phyloP scores from a whole-genome alignment of 2,113 vertebrate genomes.

The Tautogolabrus adspersus region DNA sequence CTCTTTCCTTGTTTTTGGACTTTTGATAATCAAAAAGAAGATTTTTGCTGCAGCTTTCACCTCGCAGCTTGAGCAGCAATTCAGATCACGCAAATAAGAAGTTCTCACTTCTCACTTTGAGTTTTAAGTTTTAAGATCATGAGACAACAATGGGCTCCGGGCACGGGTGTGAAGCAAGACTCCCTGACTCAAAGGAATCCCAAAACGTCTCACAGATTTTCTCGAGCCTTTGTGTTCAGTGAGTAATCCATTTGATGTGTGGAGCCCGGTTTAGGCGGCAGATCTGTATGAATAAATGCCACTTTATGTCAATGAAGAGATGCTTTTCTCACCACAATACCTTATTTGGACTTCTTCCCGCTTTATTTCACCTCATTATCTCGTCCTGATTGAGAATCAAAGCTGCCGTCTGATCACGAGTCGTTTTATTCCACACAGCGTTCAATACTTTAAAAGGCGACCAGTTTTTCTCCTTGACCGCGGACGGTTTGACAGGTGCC shows the following conservation, averaged over 20 bases:
- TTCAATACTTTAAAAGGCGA: background rate
- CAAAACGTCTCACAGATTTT: background rate
- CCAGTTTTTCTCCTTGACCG: constrained; percentile 5
- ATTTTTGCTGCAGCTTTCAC: background rate
- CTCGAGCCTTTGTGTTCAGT: background rate
- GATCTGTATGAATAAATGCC: background rate
- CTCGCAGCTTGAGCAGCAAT: background rate
- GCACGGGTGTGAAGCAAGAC: background rate
- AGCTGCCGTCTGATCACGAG: constrained; percentile 7
- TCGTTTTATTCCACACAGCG: background rate
- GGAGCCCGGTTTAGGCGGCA: background rate
- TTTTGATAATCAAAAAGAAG: background rate
- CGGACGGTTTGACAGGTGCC: constrained; percentile 24
- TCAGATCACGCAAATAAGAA: background rate
- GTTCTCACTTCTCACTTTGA: background rate
- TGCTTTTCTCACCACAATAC: background rate
- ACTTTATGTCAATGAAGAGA: background rate
- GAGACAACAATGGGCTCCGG: background rate
- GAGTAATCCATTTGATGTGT: background rate
- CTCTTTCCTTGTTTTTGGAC: too few relatives aligned
- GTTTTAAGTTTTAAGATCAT: background rate
- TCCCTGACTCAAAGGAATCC: background rate
- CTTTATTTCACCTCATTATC: constrained; percentile 1
- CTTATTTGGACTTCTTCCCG: background rate
- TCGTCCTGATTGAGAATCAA: constrained; percentile 3